These are phyloP conservation scores for Drosophila ananassae DNA, from an alignment of 1,140 invertebrate species.

Conservation along the genomic window DNA sequence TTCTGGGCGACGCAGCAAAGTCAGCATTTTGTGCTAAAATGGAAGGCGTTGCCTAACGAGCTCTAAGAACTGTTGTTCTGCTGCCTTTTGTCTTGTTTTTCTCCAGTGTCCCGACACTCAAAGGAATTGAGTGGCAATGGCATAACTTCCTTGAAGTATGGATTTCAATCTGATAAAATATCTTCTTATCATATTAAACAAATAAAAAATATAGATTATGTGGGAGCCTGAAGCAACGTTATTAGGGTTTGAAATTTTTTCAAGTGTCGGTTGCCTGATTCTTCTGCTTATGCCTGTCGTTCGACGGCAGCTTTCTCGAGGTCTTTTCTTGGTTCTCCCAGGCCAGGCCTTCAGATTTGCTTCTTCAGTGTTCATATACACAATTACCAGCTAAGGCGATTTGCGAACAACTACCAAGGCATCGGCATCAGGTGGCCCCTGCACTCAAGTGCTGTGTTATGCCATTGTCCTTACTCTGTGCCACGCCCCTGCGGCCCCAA, in stretches of 20 bases:
- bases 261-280: slow-evolving; percentile 16
- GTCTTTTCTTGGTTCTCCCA: slow-evolving; percentile 14
- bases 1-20: slow-evolving; percentile 44
- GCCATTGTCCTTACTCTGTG: slow-evolving; percentile 53
- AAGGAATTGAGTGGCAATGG: neutral
- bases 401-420: slow-evolving; percentile 52
- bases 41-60: slow-evolving; percentile 75
- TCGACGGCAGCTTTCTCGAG: slow-evolving; percentile 22
- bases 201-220: too few species aligned
- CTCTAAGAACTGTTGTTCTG: slow-evolving; percentile 30
- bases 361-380: slow-evolving; percentile 71
- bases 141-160: neutral
- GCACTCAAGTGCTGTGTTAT: slow-evolving; percentile 73
- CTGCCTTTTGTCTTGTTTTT: slow-evolving; percentile 2
- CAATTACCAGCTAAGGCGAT: slow-evolving; percentile 81
- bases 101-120: neutral
- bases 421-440: slow-evolving; percentile 65
- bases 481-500: slow-evolving; percentile 30
- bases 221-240: neutral
- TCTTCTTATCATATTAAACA: neutral
- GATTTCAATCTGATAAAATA: neutral
- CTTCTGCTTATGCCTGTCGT: slow-evolving; percentile 14
- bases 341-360: slow-evolving; percentile 24
- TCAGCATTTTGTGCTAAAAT: slow-evolving; percentile 69
- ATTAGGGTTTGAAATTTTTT: neutral